These are phyloP conservation scores for Chrysocyon brachyurus DNA, from an alignment of 2,797 vertebrate genomes.

Conservation along the genomic window DNA sequence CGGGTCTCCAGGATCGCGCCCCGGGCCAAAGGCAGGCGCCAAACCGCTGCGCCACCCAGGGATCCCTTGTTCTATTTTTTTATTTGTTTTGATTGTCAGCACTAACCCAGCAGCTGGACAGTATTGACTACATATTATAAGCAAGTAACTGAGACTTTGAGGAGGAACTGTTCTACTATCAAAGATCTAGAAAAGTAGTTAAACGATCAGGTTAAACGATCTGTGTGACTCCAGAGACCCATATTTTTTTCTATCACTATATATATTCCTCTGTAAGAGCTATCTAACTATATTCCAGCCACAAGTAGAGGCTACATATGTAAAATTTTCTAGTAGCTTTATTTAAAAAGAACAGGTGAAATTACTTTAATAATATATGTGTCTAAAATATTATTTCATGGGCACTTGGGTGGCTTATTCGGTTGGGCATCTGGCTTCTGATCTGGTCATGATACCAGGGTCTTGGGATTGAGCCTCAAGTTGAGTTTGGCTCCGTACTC, in stretches of 20 bases:
- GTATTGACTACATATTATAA: background rate
- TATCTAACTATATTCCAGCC: background rate
- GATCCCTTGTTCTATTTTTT: slow-evolving; percentile 5
- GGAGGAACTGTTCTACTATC: background rate
- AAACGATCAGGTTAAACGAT: background rate
- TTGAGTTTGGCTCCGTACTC: background rate
- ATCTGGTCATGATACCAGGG: background rate
- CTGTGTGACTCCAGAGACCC: background rate
- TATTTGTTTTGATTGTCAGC: slow-evolving; percentile 22
- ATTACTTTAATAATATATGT: background rate
- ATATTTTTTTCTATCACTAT: background rate
- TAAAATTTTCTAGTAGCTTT: background rate
- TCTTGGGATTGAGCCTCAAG: background rate
- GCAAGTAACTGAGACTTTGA: background rate
- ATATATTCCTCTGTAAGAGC: slow-evolving; percentile 14
- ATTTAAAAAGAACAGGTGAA: background rate
- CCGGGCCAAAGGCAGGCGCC: no score
- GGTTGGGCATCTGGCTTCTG: background rate
- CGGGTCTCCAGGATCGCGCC: no score
- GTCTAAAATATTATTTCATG: background rate
- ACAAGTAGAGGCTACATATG: background rate
- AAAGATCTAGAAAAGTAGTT: background rate
- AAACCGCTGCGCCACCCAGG: no score
- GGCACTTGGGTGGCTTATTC: background rate
- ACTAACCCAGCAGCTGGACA: background rate